These are phyloP conservation scores for Drosophila setosimentum DNA, from an alignment of 2,888 invertebrate species.

Conservation along the genomic window DNA sequence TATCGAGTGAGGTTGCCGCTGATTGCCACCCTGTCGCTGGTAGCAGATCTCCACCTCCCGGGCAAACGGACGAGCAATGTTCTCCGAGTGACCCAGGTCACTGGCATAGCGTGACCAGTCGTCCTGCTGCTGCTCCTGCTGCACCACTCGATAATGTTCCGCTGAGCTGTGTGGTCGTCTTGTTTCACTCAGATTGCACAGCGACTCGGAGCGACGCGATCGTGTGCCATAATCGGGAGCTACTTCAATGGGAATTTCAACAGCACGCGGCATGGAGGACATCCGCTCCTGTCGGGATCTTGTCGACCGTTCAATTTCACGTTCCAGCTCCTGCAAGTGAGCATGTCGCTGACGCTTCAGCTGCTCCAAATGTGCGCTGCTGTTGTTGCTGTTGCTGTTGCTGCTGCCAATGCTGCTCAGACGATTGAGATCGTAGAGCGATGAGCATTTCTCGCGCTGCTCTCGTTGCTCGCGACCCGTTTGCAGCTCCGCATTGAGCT, in stretches of 20 bases:
- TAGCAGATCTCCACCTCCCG: constrained; percentile 84
- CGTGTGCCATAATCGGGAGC: constrained; percentile 47
- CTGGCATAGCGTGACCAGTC: constrained; percentile 86
- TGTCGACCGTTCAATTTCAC: constrained; percentile 77
- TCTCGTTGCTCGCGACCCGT: constrained; percentile 72
- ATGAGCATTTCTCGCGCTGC: constrained; percentile 75
- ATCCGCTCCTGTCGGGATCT: constrained; percentile 67
- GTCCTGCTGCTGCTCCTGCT: constrained; percentile 72
- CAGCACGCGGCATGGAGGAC: constrained; percentile 63
- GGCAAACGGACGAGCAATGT: constrained; percentile 83
- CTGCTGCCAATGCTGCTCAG: constrained; percentile 48
- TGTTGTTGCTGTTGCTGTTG: constrained; percentile 57
- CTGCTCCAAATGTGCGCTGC: constrained; percentile 54
- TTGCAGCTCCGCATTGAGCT: constrained; percentile 82
- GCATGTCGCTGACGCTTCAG: constrained; percentile 76
- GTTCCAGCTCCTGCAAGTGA: constrained; percentile 78
- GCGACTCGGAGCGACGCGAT: constrained; percentile 79
- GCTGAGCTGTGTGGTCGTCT: constrained; percentile 63
- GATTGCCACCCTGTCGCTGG: constrained; percentile 62
- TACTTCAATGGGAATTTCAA: constrained; percentile 72
- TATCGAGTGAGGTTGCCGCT: constrained; percentile 68
- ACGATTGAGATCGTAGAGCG: constrained; percentile 79
- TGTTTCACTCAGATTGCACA: constrained; percentile 77
- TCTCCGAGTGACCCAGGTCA: constrained; percentile 84
- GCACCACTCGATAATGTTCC: constrained; percentile 41